Conservation (phyloP, 1,140 invertebrate genomes). For the Megalonaias nervosa region DNA sequence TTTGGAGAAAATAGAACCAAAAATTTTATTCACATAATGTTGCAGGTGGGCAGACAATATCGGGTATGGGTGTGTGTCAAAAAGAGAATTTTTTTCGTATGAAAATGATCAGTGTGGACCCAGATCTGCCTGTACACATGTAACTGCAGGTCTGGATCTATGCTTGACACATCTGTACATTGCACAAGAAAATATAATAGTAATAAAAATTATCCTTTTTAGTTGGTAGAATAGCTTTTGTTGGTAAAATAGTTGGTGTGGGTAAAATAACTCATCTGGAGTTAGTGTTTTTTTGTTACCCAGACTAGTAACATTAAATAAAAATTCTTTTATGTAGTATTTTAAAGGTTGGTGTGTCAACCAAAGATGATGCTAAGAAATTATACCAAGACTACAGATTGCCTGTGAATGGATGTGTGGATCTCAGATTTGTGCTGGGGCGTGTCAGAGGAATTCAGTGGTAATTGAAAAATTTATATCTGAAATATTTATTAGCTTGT, state of each 20-base stretch:
- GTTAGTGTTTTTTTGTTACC: no score
- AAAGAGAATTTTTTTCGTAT: neutral
- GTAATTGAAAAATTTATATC: neutral
- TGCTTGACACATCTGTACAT: neutral
- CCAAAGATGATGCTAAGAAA: slow-evolving; percentile 81
- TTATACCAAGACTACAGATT: slow-evolving; percentile 80
- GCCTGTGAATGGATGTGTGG: slow-evolving; percentile 78
- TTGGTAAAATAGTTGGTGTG: neutral
- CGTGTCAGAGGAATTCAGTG: slow-evolving; percentile 45
- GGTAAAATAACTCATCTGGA: no score
- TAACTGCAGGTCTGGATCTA: neutral
- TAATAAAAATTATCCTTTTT: neutral
- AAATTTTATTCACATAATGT: no score
- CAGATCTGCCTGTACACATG: neutral
- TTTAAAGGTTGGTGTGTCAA: slow-evolving; percentile 84
- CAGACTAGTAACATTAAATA: no score
- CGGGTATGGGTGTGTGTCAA: no score
- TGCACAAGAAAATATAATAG: neutral
- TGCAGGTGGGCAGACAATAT: no score
- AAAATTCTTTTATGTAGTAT: slow-evolving; percentile 60
- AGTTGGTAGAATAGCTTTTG: no score
- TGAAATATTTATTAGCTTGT: neutral
- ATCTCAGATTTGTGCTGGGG: slow-evolving; percentile 79
- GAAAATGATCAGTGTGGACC: neutral
- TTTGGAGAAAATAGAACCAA: no score